Conservation (phyloP, 2,888 invertebrate genomes). For the Dynastes grantii region DNA sequence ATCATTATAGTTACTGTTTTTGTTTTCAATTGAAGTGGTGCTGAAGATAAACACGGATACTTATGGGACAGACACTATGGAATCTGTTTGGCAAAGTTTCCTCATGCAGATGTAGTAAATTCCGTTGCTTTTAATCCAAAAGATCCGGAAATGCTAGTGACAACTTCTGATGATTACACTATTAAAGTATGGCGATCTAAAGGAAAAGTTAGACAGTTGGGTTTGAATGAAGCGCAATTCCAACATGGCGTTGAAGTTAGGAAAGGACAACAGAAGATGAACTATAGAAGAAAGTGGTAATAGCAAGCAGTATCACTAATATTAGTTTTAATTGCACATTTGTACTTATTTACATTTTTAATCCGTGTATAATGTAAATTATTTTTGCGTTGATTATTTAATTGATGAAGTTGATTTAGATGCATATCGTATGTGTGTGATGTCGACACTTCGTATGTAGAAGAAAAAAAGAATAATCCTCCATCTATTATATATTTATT, state of each 20-base stretch:
- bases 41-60: slow-evolving; percentile 88
- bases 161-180: slow-evolving; percentile 86
- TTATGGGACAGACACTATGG: slow-evolving; percentile 91
- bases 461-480: not conserved
- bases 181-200: slow-evolving; percentile 78
- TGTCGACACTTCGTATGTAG: slow-evolving; percentile 6
- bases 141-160: slow-evolving; percentile 86
- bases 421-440: not conserved
- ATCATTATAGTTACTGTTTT: not conserved
- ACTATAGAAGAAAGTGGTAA: slow-evolving; percentile 39
- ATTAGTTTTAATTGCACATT: slow-evolving; percentile 33
- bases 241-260: slow-evolving; percentile 69
- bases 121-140: slow-evolving; percentile 88
- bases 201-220: slow-evolving; percentile 70
- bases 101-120: slow-evolving; percentile 87
- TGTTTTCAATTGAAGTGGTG: slow-evolving; percentile 76
- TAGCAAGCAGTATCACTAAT: not conserved
- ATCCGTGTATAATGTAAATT: slow-evolving; percentile 13
- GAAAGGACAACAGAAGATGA: slow-evolving; percentile 38
- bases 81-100: slow-evolving; percentile 81
- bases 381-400: not conserved
- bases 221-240: slow-evolving; percentile 68
- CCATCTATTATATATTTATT: not conserved
- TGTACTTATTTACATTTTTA: slow-evolving; percentile 45
- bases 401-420: not conserved